Percentiles rank a stretch among this genome's conserved stretches.
Evolutionary conservation across 1,140 invertebrate genomes (phyloP).

Genomic region (Dinothrombium tinctorium): DNA sequence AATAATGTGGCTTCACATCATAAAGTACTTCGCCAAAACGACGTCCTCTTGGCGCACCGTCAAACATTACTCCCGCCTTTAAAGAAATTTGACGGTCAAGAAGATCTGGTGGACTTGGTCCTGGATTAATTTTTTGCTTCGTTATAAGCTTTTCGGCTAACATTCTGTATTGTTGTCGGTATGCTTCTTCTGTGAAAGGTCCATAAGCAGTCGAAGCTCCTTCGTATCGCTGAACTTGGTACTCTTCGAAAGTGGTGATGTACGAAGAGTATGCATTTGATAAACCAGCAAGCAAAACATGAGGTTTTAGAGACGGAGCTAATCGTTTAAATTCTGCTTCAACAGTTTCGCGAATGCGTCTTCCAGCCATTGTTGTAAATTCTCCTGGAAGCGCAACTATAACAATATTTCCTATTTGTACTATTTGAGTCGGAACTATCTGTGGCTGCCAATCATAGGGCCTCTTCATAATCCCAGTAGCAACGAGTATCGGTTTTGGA

Average conservation of each 20-base stretch:
- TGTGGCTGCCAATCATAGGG: constrained; percentile 72
- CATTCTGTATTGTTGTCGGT: constrained; percentile 45
- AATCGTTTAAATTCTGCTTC: too few species aligned
- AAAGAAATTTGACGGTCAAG: constrained; percentile 42
- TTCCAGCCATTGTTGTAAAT: constrained; percentile 82
- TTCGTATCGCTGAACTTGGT: constrained; percentile 68
- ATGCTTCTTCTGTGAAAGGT: constrained; percentile 48
- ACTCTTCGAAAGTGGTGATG: constrained; percentile 70
- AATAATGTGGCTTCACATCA: not conserved
- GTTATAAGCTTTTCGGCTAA: constrained; percentile 39
- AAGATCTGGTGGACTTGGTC: constrained; percentile 43
- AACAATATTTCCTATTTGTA: constrained; percentile 40
- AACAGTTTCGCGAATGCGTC: constrained; percentile 25
- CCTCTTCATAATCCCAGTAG: constrained; percentile 46
- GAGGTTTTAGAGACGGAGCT: too few species aligned
- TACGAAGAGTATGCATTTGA: constrained; percentile 75
- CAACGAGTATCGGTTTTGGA: constrained; percentile 60
- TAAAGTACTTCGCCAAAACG: constrained; percentile 38
- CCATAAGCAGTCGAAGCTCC: constrained; percentile 76
- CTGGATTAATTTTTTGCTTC: constrained; percentile 30
- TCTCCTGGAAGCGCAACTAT: constrained; percentile 59
- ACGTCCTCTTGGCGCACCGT: constrained; percentile 38
- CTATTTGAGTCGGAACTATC: constrained; percentile 56
- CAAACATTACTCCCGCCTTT: constrained; percentile 51
- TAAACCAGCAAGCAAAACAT: constrained; percentile 55